phyloP scores from a whole-genome alignment of 2,797 vertebrate species.

The Bucorvus abyssinicus region DNA sequence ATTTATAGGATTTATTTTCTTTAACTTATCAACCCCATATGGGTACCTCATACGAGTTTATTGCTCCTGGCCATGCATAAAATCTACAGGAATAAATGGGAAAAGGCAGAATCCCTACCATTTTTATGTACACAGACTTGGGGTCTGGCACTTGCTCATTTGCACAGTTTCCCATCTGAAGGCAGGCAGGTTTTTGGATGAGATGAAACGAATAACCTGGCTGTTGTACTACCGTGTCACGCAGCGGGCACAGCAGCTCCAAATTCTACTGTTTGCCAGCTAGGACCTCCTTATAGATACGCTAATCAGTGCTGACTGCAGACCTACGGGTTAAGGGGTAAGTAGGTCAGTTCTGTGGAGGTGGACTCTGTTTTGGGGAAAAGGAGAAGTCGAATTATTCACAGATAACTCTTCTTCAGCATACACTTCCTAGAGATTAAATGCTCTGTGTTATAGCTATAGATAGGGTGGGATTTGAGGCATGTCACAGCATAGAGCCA shows the following conservation, averaged over 20 bases:
- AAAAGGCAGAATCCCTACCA: background rate
- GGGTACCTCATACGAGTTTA: background rate
- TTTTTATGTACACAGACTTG: background rate
- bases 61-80: background rate
- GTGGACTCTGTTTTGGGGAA: background rate
- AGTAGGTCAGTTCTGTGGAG: background rate
- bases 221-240: background rate
- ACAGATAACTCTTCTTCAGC: background rate
- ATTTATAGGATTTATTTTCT: background rate
- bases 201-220: background rate
- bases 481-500: background rate
- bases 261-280: background rate
- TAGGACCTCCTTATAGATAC: background rate
- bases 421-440: background rate
- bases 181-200: background rate
- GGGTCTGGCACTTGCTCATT: background rate
- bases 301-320: background rate
- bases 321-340: background rate
- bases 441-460: background rate
- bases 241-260: background rate
- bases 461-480: background rate
- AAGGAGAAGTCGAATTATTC: background rate
- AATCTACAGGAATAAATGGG: background rate
- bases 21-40: background rate
- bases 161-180: background rate